A percentile compares a stretch with the other conserved stretches of the same genome.
Conservation (phyloP, 2,888 invertebrate genomes). For the Mamestra brassicae region DNA sequence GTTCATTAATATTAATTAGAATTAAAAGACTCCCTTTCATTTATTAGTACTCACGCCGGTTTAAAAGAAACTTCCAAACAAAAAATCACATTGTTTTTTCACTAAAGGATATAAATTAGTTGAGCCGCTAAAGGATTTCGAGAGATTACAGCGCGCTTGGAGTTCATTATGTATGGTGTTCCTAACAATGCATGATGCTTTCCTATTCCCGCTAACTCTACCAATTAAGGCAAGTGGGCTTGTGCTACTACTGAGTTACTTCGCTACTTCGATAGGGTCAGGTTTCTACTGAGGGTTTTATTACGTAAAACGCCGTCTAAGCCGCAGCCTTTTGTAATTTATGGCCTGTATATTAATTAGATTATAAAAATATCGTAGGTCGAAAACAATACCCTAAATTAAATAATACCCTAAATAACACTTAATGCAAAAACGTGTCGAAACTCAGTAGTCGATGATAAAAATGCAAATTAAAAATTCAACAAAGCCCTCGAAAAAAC, state of each 20-base stretch:
- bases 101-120: constrained; percentile 51
- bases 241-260: constrained; percentile 35
- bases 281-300: constrained; percentile 18
- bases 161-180: constrained; percentile 53
- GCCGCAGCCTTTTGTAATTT: neutral
- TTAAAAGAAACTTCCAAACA: constrained; percentile 40
- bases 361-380: neutral
- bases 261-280: constrained; percentile 15
- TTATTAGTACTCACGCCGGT: constrained; percentile 36
- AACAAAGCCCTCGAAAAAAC: constrained; percentile 51
- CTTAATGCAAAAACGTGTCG: constrained; percentile 27
- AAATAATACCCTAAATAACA: neutral
- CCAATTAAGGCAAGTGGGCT: constrained; percentile 59
- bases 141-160: constrained; percentile 51
- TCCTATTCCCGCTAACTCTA: constrained; percentile 55
- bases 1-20: constrained; percentile 37
- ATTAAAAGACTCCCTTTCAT: constrained; percentile 37
- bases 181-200: constrained; percentile 56
- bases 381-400: neutral
- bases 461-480: constrained; percentile 40
- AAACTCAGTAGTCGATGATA: constrained; percentile 27
- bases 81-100: constrained; percentile 37
- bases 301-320: constrained; percentile 1
- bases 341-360: neutral
- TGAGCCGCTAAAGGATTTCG: constrained; percentile 52